phyloP scores from a whole-genome alignment of 2,113 vertebrate species.

The Lepus timidus region DNA sequence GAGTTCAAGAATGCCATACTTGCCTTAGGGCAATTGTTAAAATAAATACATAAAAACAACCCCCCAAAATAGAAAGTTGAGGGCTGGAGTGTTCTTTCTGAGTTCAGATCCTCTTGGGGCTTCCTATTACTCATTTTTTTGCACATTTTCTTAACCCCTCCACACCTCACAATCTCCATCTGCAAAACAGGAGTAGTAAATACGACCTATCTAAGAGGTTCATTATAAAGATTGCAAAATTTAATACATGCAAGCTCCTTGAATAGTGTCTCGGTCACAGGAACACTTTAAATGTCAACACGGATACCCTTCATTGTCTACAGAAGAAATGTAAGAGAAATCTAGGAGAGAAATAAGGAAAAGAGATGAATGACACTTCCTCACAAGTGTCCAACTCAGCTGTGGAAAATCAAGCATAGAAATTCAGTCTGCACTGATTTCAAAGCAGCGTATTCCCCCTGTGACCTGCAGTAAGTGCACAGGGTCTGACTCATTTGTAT shows the following conservation, averaged over 20 bases:
- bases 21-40: neutral
- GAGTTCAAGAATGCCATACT: neutral
- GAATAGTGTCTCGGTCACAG: neutral
- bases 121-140: neutral
- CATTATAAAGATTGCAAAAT: neutral
- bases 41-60: neutral
- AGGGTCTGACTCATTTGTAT: neutral
- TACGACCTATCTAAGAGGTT: neutral
- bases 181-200: neutral
- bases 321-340: slow-evolving; percentile 47
- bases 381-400: neutral
- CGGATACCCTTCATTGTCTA: neutral
- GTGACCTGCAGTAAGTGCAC: neutral
- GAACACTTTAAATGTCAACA: neutral
- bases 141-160: neutral
- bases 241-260: neutral
- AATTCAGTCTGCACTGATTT: neutral
- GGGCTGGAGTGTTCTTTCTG: neutral
- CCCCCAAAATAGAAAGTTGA: neutral
- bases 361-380: neutral
- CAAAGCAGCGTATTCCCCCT: neutral
- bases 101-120: neutral
- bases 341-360: neutral
- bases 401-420: slow-evolving; percentile 46
- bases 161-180: neutral